phyloP scores from a whole-genome alignment of 2,113 vertebrate genomes.

The Sylvia atricapilla region DNA sequence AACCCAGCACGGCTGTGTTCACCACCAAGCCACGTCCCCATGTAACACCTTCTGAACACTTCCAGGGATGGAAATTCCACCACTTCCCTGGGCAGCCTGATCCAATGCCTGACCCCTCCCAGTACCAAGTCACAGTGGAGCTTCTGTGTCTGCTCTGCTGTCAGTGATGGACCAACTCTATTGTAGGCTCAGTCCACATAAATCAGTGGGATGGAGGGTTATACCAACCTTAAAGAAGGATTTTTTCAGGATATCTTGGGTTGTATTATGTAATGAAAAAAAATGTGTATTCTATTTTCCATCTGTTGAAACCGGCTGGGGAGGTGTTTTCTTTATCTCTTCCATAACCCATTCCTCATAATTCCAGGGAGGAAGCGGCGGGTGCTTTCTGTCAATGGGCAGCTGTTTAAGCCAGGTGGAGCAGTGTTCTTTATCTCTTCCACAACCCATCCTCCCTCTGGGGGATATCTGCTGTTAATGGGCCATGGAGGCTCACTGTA shows the following conservation, averaged over 20 bases:
- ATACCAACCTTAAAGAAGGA: neutral
- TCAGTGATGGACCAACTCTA: neutral
- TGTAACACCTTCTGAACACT: neutral
- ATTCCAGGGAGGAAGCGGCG: too few relatives aligned
- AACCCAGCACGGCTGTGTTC: neutral
- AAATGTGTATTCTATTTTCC: too few relatives aligned
- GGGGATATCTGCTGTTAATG: too few relatives aligned
- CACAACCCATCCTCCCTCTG: too few relatives aligned
- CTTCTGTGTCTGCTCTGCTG: neutral
- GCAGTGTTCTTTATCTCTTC: too few relatives aligned
- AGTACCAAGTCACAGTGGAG: neutral
- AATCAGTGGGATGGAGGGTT: neutral
- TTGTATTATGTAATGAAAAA: too few relatives aligned
- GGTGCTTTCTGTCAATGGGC: too few relatives aligned
- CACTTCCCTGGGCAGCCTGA: neutral
- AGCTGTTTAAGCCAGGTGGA: too few relatives aligned
- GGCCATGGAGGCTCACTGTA: too few relatives aligned
- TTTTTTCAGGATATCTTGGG: neutral
- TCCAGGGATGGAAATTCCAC: neutral
- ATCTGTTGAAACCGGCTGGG: too few relatives aligned
- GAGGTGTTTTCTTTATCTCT: too few relatives aligned
- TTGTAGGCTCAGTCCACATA: neutral
- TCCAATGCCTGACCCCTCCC: neutral
- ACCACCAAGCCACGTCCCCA: neutral
- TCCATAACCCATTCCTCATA: too few relatives aligned